Evolutionary conservation across 2,888 invertebrate genomes (phyloP), one percentile per base, ranked within the genome.

Genomic region (Empis livida): DNA sequence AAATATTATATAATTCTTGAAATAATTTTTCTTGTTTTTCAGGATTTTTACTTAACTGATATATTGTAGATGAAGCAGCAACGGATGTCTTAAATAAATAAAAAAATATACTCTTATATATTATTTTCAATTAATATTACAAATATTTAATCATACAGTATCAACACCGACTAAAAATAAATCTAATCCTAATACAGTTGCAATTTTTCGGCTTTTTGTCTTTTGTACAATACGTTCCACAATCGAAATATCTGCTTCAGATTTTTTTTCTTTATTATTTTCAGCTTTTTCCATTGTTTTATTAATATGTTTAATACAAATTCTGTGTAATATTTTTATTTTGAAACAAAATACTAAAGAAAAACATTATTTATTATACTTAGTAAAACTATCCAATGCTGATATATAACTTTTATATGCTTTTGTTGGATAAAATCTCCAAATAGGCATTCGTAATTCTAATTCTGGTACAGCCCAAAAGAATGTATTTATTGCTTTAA

Each of bases 131-230:
- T n/a, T n/a, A n/a, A n/a, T n/a, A n/a, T n/a, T 20, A 20, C 20
- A 20, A 20, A 20, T 5, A 41, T 39, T n/a, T n/a, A 37, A 53
- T 63, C 59, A n/a, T 65, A 77, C 82, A 54, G 89, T 88, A 61
- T 85, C 86, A 2, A 89, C 80, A 11, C 88, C 89, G 51, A 89
- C 89, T 15, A 84, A 70, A 54, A 89, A 74, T 53, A 89, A 71
- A 63, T 88, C 88, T 49, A 88, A 63, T 8, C 85, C 82, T 52
- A 89, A 70, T 50, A 87, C 80, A 9, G 82, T 78, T 11, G 86
- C 81, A 47, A 77, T 59, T 62, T 74, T 76, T 31, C 73, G 74
- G 61, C 76, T 75, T 44, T 72, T 71, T 20, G 75, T 76, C 63
- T 74, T 74, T 45, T 68, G 61, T 35, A 78, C 65, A 54, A 78